Evolutionary conservation across 2,113 vertebrate species (phyloP), one percentile per base, ranked within the genome.

Genomic region (Mesitornis unicolor): DNA sequence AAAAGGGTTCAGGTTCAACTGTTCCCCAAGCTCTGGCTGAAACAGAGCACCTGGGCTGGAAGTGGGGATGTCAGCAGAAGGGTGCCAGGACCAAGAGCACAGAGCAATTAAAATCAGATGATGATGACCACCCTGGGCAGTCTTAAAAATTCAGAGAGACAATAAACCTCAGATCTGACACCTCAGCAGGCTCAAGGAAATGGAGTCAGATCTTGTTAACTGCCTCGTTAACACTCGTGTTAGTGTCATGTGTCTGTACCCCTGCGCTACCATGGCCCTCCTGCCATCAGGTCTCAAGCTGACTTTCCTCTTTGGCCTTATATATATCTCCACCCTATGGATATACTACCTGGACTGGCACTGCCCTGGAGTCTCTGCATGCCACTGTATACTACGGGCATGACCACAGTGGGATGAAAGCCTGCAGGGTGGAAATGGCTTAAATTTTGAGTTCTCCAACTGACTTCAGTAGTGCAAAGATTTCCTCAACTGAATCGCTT

Each of bases 221-320:
- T 60, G n/a, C 48, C 48, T 3, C 8, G 17, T 51, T 22, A 33
- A 50, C 45, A 18, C 60, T 38, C 53, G 5, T 3, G 18, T 48
- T 17, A 35, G 16, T 16, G 29, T 16, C 43, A 18, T 0, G 2
- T 8, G 35, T 25, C 48, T 25, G 16, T 26, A 35, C 13, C 0
- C 0, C 35, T 70, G 59, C 47, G 17, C 54, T 14, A 13, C 28
- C 31, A 31, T 0, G 1, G 33, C 29, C 51, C 64, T 64, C 13
- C 25, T 36, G 74, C 64, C 25, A 75, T 7, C 74, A 76, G 69
- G 35, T 51, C 48, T 75, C 61, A 15, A 69, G 59, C 15, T 45
- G 51, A 89, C 25, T 11, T 75, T 43, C 9, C 56, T 54, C 33
- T 45, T 25, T 22, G 50, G 36, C 16, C 13, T 40, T 45, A 28